A percentile compares a stretch with the other conserved stretches of the same genome.
These are phyloP conservation scores for Pangasius mekongensis DNA, from an alignment of 2,797 vertebrate species.

Conservation along the genomic window DNA sequence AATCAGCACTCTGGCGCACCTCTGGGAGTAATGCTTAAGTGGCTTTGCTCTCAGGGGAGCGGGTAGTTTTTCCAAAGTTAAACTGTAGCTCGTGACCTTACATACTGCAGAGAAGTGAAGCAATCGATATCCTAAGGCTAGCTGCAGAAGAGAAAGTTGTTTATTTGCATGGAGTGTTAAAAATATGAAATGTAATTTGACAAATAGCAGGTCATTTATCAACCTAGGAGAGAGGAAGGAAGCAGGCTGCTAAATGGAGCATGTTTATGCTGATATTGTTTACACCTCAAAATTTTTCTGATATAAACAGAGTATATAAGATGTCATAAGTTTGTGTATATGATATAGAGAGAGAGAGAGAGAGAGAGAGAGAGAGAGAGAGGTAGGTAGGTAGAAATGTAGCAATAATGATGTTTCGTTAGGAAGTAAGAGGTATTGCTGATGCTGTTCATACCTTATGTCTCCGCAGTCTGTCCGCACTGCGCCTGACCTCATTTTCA, in stretches of 20 bases:
- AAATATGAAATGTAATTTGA: conserved; percentile 52
- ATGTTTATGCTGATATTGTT: conserved; percentile 56
- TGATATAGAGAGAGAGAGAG: background rate
- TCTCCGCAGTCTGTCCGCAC: conserved; percentile 31
- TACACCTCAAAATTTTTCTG: conserved; percentile 8
- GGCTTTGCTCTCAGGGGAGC: conserved; percentile 28
- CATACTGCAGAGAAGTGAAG: conserved; percentile 38
- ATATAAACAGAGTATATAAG: conserved; percentile 8
- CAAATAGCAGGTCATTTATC: conserved; percentile 61
- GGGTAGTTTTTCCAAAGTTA: conserved; percentile 42
- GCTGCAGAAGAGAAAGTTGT: conserved; percentile 56
- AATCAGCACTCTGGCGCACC: conserved; percentile 14
- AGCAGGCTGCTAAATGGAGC: conserved; percentile 50
- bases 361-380: no score
- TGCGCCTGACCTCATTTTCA: conserved; percentile 49
- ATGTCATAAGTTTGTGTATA: background rate
- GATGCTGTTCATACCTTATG: conserved; percentile 41
- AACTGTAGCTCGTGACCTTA: conserved; percentile 49
- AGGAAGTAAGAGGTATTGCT: background rate
- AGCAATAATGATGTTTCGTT: background rate
- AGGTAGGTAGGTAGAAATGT: no score
- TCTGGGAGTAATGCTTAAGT: conserved; percentile 40
- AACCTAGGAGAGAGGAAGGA: conserved; percentile 52
- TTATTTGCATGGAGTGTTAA: conserved; percentile 62
- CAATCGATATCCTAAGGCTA: conserved; percentile 52